These are phyloP conservation scores for Ptychadena robeensis DNA, from an alignment of 2,797 vertebrate genomes.

Conservation along the genomic window DNA sequence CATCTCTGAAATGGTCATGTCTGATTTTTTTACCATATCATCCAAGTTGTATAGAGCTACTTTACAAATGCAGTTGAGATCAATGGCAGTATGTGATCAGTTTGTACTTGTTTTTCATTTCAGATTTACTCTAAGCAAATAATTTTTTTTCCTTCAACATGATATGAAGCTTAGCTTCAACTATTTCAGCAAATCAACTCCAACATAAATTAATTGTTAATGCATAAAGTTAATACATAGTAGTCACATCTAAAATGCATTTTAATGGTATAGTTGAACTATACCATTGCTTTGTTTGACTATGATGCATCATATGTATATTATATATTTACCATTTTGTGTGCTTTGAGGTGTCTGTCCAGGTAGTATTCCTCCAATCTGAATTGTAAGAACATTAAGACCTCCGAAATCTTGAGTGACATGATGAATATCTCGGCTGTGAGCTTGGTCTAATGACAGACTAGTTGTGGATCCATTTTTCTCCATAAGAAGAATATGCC, in stretches of 20 bases:
- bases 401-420: conserved; percentile 93
- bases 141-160: too few species aligned
- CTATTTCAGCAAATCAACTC: too few species aligned
- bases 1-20: too few species aligned
- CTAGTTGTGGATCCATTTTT: conserved; percentile 84
- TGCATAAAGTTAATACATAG: too few species aligned
- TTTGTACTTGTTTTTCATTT: too few species aligned
- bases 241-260: neutral
- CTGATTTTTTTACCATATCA: too few species aligned
- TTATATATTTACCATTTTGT: conserved; percentile 78
- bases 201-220: too few species aligned
- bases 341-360: conserved; percentile 80
- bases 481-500: conserved; percentile 86
- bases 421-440: conserved; percentile 80
- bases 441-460: conserved; percentile 79
- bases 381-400: conserved; percentile 85
- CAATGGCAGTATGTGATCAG: too few species aligned
- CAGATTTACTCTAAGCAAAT: too few species aligned
- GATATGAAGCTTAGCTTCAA: too few species aligned
- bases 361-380: conserved; percentile 88
- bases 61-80: too few species aligned
- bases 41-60: too few species aligned
- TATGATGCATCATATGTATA: neutral
- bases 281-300: neutral
- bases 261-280: neutral